Percentiles rank a stretch among this genome's conserved stretches.
Conservation (phyloP, 2,113 vertebrate species). For the Bos javanicus region DNA sequence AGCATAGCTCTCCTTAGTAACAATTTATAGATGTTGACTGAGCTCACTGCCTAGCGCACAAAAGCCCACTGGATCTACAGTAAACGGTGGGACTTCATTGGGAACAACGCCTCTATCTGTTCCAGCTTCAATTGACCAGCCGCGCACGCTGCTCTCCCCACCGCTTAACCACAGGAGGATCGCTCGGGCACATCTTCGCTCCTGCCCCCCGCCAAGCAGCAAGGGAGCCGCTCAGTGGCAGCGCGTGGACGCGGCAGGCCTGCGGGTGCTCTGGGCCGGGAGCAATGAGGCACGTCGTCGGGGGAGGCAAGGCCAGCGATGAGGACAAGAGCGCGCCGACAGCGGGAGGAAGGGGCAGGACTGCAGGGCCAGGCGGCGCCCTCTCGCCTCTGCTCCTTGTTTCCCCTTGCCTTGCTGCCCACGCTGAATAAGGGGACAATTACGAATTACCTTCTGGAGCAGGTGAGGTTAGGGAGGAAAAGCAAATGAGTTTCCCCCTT, state of each 20-base stretch:
- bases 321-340: neutral
- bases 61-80: neutral
- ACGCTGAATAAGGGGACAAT: neutral
- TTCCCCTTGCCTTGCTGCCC: neutral
- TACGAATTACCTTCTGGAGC: neutral
- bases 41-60: neutral
- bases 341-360: rapidly evolving
- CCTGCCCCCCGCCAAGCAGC: neutral
- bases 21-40: neutral
- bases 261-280: neutral
- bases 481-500: neutral
- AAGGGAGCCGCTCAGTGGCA: neutral
- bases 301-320: neutral
- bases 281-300: neutral
- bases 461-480: neutral
- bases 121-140: neutral
- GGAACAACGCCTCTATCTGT: neutral
- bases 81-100: neutral
- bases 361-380: rapidly evolving
- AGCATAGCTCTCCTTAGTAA: neutral
- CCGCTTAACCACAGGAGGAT: neutral
- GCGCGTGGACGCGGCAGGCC: neutral
- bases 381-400: neutral
- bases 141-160: neutral
- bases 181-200: neutral